Base-by-base conservation (phyloP, 2,113 vertebrate genomes). In the Morone saxatilis region DNA sequence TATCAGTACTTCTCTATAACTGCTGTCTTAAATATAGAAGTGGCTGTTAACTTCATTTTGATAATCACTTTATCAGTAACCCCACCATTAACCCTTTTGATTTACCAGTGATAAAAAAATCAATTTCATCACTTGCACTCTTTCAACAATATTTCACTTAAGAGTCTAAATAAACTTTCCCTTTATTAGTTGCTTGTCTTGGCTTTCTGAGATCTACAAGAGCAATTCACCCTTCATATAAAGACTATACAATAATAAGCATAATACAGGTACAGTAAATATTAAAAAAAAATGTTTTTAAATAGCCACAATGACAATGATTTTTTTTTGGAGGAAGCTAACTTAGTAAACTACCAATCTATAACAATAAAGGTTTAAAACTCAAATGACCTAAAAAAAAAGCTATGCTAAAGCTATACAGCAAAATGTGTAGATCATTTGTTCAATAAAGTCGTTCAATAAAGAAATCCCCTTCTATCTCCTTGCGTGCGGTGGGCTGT, bases 1-100 rank as follows among this genome's bases (percentile, higher is more conserved):
- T 19, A 79, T 47, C 63, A 69, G 20, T 14, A 47, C 40, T 63
- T 74, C 9, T 6, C 53, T 47, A 25, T 78, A 66, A 78, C 54
- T 19, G 45, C 45, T n/a, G 19, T 22, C 22, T 45, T 31, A 3
- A 38, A 13, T 53, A 31, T 25, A 5, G 60, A 22, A 78, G n/a
- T 8, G 13, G 11, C 53, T 51, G 17, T 16, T 59, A 20, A 51
- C 22, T 43, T 43, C 31, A 2, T 31, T 31, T 31, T 31, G 31
- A 38, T 31, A 14, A 66, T 36, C 20, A 43, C 9, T 71, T 50
- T 40, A 68, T 56, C 45, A 22, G 20, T 22, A 22, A 38, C n/a
- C 2, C 7, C 0, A 20, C 41, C 19, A 6, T 63, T 14, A 19
- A 0, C 20, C 25, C 54, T 36, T 31, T 31, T 31, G 31, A 31